A percentile compares a stretch with the other conserved stretches of the same genome.
Conservation (phyloP, 1,140 invertebrate genomes). For the Coenobita brevimanus region DNA sequence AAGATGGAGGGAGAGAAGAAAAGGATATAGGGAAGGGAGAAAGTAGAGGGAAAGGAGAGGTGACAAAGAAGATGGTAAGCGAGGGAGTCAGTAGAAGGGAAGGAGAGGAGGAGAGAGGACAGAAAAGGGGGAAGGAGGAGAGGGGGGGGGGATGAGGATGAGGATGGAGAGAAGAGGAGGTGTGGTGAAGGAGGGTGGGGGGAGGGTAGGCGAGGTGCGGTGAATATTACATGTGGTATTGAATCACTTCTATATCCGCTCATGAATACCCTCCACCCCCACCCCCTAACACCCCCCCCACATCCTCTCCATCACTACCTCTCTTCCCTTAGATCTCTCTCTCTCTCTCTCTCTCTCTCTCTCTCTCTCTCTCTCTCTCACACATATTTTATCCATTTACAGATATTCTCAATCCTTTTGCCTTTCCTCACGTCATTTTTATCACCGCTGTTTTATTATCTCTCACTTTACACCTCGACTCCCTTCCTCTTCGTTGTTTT, state of each 20-base stretch:
- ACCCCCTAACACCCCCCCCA: not conserved
- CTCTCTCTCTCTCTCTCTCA: constrained; percentile 24
- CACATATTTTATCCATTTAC: too few species aligned
- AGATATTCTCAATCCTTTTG: too few species aligned
- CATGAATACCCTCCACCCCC: constrained; percentile 44
- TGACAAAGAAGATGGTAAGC: not conserved
- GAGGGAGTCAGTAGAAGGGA: not conserved
- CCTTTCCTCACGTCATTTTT: too few species aligned
- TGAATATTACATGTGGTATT: constrained; percentile 50
- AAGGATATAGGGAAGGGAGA: not conserved
- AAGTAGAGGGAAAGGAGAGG: too few species aligned
- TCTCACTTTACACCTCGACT: too few species aligned
- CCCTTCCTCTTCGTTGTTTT: not conserved
- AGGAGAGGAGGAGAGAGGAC: not conserved
- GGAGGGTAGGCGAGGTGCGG: not conserved
- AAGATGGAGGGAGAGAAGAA: not conserved
- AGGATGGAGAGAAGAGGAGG: not conserved
- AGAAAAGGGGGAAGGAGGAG: not conserved
- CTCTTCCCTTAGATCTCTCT: not conserved
- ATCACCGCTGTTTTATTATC: too few species aligned
- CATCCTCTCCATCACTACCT: not conserved
- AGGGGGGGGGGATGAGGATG: not conserved
- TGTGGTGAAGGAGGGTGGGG: not conserved
- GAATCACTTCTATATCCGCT: constrained; percentile 48
- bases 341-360: constrained; percentile 27